Percentiles rank a stretch among this genome's conserved stretches.
These are phyloP conservation scores for Luidia sarsii DNA, from an alignment of 53 echinoderm and acorn worm genomes.

Conservation along the genomic window DNA sequence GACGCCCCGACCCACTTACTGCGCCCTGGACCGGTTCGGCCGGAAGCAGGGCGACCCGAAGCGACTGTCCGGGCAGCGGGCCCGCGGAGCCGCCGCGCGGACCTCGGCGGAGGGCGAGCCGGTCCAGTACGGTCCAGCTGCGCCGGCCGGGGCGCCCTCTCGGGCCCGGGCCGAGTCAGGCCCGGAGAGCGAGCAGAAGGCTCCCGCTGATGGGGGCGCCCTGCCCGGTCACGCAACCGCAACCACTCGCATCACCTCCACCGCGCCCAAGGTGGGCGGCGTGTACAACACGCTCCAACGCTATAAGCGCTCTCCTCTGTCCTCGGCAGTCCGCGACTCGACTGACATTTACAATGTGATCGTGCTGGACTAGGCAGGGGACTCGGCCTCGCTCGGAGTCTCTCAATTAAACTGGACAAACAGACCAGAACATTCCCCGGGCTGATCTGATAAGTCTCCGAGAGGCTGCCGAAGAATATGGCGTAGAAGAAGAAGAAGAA, in stretches of 20 bases:
- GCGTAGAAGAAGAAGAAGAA: no score
- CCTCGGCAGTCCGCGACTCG: no score
- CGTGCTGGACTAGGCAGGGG: slow-evolving; percentile 26
- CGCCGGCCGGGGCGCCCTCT: not conserved
- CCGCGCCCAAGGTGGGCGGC: not conserved
- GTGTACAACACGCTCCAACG: slow-evolving; percentile 43
- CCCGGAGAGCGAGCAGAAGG: not conserved
- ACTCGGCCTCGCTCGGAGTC: no score
- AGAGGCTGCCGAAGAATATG: no score
- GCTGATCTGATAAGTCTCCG: no score
- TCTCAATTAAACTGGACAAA: no score
- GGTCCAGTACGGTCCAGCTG: slow-evolving; percentile 1
- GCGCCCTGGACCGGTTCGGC: slow-evolving; percentile 2
- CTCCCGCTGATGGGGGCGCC: slow-evolving; percentile 1
- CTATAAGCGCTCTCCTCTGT: not conserved
- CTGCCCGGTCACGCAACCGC: not conserved
- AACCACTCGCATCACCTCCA: not conserved
- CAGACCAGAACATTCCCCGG: no score
- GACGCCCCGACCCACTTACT: not conserved
- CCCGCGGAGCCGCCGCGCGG: not conserved
- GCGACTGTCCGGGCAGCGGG: no score
- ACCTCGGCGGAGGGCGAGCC: not conserved
- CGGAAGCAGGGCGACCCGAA: not conserved
- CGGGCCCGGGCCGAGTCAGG: slow-evolving; percentile 1
- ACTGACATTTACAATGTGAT: slow-evolving; percentile 36